Evolutionary conservation across 2,888 invertebrate species (phyloP).

Genomic region (Apomyelois bistriatella): DNA sequence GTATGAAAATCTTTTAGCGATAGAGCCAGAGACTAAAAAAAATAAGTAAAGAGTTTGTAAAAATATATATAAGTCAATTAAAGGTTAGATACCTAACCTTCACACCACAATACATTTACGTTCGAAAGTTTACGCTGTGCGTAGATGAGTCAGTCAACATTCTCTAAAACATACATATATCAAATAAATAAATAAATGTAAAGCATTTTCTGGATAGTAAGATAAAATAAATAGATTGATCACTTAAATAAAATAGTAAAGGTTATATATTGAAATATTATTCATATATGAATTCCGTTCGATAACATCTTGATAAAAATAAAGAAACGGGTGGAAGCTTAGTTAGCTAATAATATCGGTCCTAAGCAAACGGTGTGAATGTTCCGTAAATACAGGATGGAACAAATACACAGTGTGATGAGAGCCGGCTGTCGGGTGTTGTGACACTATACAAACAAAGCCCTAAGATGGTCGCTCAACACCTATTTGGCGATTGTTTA

Average conservation of each 20-base stretch:
- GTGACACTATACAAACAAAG: slow-evolving; percentile 24
- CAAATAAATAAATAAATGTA: too few relatives aligned
- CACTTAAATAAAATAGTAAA: too few relatives aligned
- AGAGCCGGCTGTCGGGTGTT: slow-evolving; percentile 16
- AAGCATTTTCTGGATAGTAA: too few relatives aligned
- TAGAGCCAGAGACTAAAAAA: slow-evolving; percentile 1
- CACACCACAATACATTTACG: too few relatives aligned
- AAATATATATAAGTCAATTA: neutral
- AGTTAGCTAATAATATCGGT: slow-evolving; percentile 38
- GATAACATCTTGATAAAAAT: slow-evolving; percentile 18
- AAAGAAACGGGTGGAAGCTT: slow-evolving; percentile 22
- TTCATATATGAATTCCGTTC: slow-evolving; percentile 17
- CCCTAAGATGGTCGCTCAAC: slow-evolving; percentile 13
- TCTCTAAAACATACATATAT: too few relatives aligned
- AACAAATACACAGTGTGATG: slow-evolving; percentile 40
- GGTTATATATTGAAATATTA: neutral
- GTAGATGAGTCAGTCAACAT: too few relatives aligned
- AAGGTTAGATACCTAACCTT: too few relatives aligned
- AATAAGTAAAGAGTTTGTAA: neutral
- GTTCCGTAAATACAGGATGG: slow-evolving; percentile 50
- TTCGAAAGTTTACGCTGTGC: too few relatives aligned
- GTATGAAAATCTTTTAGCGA: slow-evolving; percentile 30
- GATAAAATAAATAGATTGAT: too few relatives aligned
- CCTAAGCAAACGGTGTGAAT: slow-evolving; percentile 59
- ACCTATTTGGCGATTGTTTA: neutral